These are phyloP conservation scores for Metallyticus violacea DNA, from an alignment of 2,888 invertebrate genomes.

Conservation along the genomic window DNA sequence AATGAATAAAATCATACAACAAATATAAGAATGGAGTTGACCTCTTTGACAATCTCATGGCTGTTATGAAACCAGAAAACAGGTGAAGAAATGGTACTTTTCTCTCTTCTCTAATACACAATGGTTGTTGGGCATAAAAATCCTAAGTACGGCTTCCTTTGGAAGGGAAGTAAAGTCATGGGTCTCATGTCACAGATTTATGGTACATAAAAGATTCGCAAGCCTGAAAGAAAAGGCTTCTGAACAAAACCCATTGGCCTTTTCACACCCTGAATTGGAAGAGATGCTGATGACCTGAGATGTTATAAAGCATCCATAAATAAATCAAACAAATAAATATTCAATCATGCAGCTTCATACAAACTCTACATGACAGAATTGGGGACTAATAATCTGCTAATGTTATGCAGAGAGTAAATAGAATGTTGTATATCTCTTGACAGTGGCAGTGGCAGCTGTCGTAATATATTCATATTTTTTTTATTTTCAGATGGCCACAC, in stretches of 20 bases:
- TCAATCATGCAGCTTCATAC: not conserved
- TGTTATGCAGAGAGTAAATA: not conserved
- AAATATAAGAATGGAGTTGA: not conserved
- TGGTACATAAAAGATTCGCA: too few relatives aligned
- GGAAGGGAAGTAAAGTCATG: too few relatives aligned
- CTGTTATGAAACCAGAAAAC: not conserved
- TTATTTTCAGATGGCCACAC: not conserved
- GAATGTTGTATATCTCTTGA: not conserved
- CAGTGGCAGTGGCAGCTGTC: not conserved
- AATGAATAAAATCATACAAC: not conserved
- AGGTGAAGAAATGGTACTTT: not conserved
- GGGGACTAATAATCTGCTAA: not conserved
- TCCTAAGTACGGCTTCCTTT: too few relatives aligned
- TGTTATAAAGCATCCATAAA: too few relatives aligned
- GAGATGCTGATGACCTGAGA: too few relatives aligned
- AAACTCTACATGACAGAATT: not conserved
- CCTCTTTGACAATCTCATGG: not conserved
- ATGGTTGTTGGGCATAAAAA: slow-evolving; percentile 4
- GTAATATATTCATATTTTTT: not conserved
- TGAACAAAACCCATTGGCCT: too few relatives aligned
- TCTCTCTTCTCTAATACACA: not conserved
- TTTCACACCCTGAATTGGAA: too few relatives aligned
- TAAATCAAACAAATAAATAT: too few relatives aligned
- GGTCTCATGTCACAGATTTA: too few relatives aligned
- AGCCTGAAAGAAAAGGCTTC: too few relatives aligned